Evolutionary conservation across 2,888 invertebrate genomes (phyloP).

Genomic region (Acleris sparsana): DNA sequence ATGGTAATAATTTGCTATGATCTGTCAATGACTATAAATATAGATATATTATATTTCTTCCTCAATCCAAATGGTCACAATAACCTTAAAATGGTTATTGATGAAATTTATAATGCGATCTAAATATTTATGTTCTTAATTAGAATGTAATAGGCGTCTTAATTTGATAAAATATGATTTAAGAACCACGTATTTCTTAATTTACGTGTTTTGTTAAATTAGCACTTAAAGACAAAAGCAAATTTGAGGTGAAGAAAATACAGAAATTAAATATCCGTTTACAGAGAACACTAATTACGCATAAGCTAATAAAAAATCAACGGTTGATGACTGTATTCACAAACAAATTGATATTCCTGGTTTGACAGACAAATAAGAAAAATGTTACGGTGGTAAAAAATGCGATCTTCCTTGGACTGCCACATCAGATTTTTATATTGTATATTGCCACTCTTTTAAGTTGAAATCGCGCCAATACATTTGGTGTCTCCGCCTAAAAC

Average conservation of each 20-base stretch:
- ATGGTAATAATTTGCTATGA: constrained; percentile 62
- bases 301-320: constrained; percentile 62
- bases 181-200: background rate
- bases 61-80: constrained; percentile 41
- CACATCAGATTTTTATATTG: constrained; percentile 70
- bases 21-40: constrained; percentile 57
- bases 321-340: constrained; percentile 57
- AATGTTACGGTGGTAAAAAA: constrained; percentile 57
- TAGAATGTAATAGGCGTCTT: constrained; percentile 39
- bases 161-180: constrained; percentile 35
- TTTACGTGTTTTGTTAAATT: background rate
- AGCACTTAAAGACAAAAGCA: background rate
- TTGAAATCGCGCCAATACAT: constrained; percentile 80
- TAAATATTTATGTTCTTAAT: constrained; percentile 49
- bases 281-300: constrained; percentile 54
- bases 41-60: constrained; percentile 47
- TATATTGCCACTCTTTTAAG: constrained; percentile 81
- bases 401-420: constrained; percentile 64
- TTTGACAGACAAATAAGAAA: constrained; percentile 71
- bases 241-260: background rate
- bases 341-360: constrained; percentile 64
- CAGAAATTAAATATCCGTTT: constrained; percentile 45
- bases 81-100: constrained; percentile 46
- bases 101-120: constrained; percentile 52
- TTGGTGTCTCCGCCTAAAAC: constrained; percentile 80